phyloP scores from a whole-genome alignment of 1,140 invertebrate genomes.

The Drosophila pectinifera region DNA sequence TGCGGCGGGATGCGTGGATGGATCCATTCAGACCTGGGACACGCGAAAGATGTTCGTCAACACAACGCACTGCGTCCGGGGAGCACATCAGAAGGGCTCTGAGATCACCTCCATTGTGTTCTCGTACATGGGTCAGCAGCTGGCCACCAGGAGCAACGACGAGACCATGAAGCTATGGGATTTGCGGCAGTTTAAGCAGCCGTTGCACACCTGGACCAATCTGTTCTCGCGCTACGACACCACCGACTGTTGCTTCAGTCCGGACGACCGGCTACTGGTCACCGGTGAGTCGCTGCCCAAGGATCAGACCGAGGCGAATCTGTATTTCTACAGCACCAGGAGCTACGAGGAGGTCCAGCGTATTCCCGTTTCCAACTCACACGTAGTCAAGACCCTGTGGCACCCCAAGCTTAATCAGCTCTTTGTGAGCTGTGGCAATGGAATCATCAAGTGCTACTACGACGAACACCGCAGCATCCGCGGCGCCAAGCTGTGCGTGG shows the following conservation, averaged over 20 bases:
- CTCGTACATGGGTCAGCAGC: conserved; percentile 92
- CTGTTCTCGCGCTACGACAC: conserved; percentile 95
- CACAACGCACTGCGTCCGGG: conserved; percentile 90
- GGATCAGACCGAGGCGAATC: conserved; percentile 89
- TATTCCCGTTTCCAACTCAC: conserved; percentile 91
- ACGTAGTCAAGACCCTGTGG: conserved; percentile 96
- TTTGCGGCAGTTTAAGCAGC: conserved; percentile 92
- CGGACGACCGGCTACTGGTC: conserved; percentile 94
- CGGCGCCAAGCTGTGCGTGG: conserved; percentile 96
- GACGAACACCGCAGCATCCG: conserved; percentile 93
- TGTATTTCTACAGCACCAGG: conserved; percentile 93
- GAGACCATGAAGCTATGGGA: conserved; percentile 99
- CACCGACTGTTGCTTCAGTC: conserved; percentile 93
- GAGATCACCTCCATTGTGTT: conserved; percentile 95
- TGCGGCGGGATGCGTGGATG: conserved; percentile 96
- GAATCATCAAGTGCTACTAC: conserved; percentile 95
- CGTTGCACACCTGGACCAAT: conserved; percentile 89
- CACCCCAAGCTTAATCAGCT: conserved; percentile 99
- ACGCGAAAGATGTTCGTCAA: conserved; percentile 93
- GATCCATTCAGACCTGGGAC: conserved; percentile 99
- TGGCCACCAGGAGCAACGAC: conserved; percentile 95
- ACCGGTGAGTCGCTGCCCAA: conserved; percentile 94
- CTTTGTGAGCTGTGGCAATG: conserved; percentile 96
- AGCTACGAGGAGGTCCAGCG: conserved; percentile 91
- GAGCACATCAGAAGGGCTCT: conserved; percentile 92